These are phyloP conservation scores for Baronia brevicornis DNA, from an alignment of 2,888 invertebrate genomes.

Conservation along the genomic window DNA sequence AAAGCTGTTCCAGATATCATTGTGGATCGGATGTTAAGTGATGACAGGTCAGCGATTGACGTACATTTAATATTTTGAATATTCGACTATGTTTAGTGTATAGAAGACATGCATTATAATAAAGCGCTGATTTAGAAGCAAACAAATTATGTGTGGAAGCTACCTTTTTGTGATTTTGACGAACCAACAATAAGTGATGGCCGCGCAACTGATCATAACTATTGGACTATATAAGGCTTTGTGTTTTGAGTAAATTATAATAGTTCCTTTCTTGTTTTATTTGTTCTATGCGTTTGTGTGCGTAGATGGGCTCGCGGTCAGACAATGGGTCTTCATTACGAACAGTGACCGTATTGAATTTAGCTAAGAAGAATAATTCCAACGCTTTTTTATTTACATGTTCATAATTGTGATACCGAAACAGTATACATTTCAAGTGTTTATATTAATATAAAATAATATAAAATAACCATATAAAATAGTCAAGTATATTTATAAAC, in stretches of 20 bases:
- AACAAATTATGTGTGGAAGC: constrained; percentile 66
- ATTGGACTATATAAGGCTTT: constrained; percentile 72
- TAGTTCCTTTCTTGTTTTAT: constrained; percentile 55
- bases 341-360: constrained; percentile 64
- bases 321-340: constrained; percentile 65
- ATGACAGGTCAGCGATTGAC: constrained; percentile 61
- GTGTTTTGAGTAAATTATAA: constrained; percentile 76
- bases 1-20: constrained; percentile 54
- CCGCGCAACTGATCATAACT: constrained; percentile 71
- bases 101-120: constrained; percentile 45
- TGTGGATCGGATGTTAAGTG: constrained; percentile 57
- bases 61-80: constrained; percentile 45
- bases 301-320: constrained; percentile 35
- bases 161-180: constrained; percentile 63
- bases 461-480: constrained; percentile 4
- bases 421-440: constrained; percentile 1
- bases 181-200: constrained; percentile 67
- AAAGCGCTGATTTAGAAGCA: constrained; percentile 59
- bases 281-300: constrained; percentile 55
- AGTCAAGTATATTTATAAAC: constrained; percentile 36
- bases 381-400: too few relatives aligned
- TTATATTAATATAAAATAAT: constrained; percentile 8
- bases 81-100: constrained; percentile 35
- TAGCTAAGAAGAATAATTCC: constrained; percentile 26
- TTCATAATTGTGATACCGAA: too few relatives aligned